Evolutionary conservation across 2,113 vertebrate species (phyloP).

Genomic region (Dasyurus viverrinus): DNA sequence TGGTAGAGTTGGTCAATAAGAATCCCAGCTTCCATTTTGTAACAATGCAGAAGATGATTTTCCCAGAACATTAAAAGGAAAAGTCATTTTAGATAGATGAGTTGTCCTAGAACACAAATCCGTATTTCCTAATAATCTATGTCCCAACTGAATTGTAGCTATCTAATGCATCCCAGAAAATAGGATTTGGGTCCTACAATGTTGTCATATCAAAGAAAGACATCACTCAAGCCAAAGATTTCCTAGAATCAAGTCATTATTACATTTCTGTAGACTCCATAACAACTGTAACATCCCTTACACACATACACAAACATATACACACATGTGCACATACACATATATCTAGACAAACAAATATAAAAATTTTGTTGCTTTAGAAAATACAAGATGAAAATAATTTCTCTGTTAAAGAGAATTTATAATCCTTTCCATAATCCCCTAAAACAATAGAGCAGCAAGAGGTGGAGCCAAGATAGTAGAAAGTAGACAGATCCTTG

Average conservation of each 20-base stretch:
- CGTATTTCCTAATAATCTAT: neutral
- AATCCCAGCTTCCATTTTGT: neutral
- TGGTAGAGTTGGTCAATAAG: neutral
- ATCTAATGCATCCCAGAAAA: neutral
- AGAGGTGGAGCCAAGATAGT: too few relatives aligned
- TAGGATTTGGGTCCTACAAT: neutral
- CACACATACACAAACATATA: neutral
- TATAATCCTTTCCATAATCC: neutral
- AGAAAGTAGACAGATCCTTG: too few relatives aligned
- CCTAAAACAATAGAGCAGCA: neutral
- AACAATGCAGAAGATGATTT: neutral
- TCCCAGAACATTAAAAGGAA: neutral
- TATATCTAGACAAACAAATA: too few relatives aligned
- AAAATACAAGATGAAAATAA: too few relatives aligned
- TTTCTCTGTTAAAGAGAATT: neutral
- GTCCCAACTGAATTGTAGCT: neutral
- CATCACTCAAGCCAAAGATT: neutral
- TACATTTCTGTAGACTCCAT: neutral
- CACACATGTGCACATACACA: too few relatives aligned
- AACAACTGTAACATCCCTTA: neutral
- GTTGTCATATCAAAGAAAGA: neutral
- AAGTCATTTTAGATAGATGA: neutral
- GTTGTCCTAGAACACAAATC: too few relatives aligned
- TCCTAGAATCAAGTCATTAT: too few relatives aligned
- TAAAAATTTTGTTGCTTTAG: neutral